phyloP scores from a whole-genome alignment of 2,888 invertebrate species.

The Euzetes globulus region DNA sequence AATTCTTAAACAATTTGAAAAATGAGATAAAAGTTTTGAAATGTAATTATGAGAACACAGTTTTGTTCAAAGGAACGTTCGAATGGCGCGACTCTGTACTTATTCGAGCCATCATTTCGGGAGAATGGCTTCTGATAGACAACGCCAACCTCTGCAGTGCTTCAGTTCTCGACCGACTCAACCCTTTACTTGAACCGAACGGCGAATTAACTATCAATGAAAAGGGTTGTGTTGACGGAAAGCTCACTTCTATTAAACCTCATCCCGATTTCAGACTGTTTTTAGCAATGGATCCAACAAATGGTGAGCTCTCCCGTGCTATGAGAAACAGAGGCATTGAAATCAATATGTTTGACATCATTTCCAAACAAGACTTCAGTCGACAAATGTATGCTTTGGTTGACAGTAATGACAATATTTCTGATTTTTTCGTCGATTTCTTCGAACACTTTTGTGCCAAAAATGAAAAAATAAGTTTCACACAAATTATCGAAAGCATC shows the following conservation, averaged over 20 bases:
- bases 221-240: conserved; percentile 69
- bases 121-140: conserved; percentile 75
- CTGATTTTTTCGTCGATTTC: background rate
- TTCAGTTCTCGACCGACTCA: conserved; percentile 91
- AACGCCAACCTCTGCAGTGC: conserved; percentile 91
- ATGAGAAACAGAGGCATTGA: conserved; percentile 98
- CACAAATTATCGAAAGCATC: background rate
- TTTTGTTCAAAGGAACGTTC: conserved; percentile 62
- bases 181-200: conserved; percentile 85
- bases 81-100: conserved; percentile 86
- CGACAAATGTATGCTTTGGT: background rate
- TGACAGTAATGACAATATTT: background rate
- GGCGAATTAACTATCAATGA: conserved; percentile 84
- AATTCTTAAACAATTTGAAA: background rate
- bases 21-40: background rate
- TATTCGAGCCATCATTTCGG: conserved; percentile 72
- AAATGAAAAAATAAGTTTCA: background rate
- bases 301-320: conserved; percentile 92
- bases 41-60: background rate
- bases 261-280: conserved; percentile 86
- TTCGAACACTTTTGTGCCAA: background rate
- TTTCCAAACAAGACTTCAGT: background rate
- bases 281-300: conserved; percentile 85
- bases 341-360: conserved; percentile 56
- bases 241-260: conserved; percentile 65